Evolutionary conservation across 2,888 invertebrate species (phyloP), one percentile per base, ranked within the genome.

Genomic region (Keiferia lycopersicella): DNA sequence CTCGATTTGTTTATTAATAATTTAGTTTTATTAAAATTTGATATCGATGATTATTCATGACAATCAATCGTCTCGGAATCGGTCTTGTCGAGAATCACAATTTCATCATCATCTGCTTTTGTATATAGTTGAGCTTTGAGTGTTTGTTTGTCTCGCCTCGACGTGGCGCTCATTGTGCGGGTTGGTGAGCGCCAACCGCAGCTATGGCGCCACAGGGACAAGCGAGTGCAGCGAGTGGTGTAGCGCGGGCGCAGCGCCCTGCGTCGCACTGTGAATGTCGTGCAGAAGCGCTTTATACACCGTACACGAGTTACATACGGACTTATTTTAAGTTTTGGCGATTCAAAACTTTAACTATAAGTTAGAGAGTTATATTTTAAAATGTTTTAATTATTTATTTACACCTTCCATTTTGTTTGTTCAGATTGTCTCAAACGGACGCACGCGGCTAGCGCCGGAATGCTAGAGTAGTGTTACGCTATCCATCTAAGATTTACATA

Each of bases 271-370:
- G 34, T 10, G 34, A 34, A 34, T 34, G 10, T 34, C 34, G 34
- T 73, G 77, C 65, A 75, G 76, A 71, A 72, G 71, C 70, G 79
- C 78, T 80, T 80, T 73, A 80, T 77, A 73, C 75, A 75, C 12
- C 71, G 67, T 79, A 78, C 78, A 77, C 79, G 81, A 77, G 83
- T 84, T 86, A 83, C 82, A 79, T 83, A 83, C 78, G 76, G 80
- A 88, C 91, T 91, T 91, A 91, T 91, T 91, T 89, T 91, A 87
- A 86, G 91, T 91, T 91, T 91, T 91, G 91, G 82, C 82, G 70
- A 84, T 84, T 84, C 91, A 91, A 91, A 91, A 91, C 91, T 91
- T 88, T 90, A 88, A 91, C 88, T 90, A 91, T 91, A 90, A 91
- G 91, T 91, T 91, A 89, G 85, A 87, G 85, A 82, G 83, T 84